Percentiles rank a stretch among this genome's conserved stretches.
These are phyloP conservation scores for Rhadina sibilatrix DNA, from an alignment of 2,113 vertebrate species.

Conservation along the genomic window DNA sequence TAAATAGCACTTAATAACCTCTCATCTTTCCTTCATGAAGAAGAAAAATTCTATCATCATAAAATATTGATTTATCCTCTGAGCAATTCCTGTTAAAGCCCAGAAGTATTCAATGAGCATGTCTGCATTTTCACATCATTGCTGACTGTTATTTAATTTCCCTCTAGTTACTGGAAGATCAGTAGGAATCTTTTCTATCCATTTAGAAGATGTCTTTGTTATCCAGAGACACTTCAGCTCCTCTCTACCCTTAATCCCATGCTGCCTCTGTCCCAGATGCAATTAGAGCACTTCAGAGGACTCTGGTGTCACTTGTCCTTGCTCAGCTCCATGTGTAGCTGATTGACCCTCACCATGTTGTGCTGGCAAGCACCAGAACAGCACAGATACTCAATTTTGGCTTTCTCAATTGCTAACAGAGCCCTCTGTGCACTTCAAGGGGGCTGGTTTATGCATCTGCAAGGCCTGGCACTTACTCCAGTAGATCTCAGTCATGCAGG, in stretches of 20 bases:
- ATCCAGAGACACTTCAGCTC: neutral
- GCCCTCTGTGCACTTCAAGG: neutral
- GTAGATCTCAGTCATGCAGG: neutral
- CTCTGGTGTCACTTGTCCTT: neutral
- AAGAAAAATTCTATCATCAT: neutral
- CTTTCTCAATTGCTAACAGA: neutral
- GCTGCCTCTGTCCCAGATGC: neutral
- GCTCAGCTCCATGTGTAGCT: neutral
- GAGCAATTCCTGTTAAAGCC: neutral
- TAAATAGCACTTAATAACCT: conserved; percentile 37
- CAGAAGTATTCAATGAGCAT: neutral
- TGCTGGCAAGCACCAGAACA: neutral
- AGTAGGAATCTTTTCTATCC: neutral
- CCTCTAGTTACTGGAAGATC: neutral
- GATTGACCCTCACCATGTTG: fast-evolving
- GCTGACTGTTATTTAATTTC: neutral
- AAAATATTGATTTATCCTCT: conserved; percentile 42
- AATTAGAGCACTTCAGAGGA: neutral
- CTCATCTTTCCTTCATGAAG: neutral
- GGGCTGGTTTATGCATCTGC: neutral
- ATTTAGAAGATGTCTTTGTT: neutral
- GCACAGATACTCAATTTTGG: neutral
- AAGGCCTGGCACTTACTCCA: neutral
- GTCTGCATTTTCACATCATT: neutral
- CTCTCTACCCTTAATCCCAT: neutral